Evolutionary conservation across 2,888 invertebrate genomes (phyloP).

Genomic region (Zygogramma bicolorata): DNA sequence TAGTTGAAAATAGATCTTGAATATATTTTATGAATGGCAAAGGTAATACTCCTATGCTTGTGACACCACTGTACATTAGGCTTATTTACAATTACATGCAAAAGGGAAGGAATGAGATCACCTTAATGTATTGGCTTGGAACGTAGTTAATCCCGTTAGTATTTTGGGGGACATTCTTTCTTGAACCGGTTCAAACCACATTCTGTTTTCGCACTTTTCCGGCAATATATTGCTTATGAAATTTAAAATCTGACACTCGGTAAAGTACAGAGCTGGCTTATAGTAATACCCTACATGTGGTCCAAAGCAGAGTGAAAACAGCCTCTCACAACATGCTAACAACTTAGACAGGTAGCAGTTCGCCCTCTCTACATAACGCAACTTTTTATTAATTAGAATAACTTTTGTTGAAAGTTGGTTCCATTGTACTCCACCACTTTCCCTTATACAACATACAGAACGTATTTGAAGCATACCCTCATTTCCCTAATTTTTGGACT

Average conservation of each 20-base stretch:
- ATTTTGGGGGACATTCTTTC: background rate
- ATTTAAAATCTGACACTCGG: background rate
- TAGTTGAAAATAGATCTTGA: too few species aligned
- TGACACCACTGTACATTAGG: too few species aligned
- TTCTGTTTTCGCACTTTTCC: background rate
- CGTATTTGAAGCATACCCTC: background rate
- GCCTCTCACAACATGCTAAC: conserved; percentile 69
- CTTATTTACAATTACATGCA: too few species aligned
- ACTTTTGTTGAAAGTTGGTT: conserved; percentile 37
- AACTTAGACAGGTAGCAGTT: conserved; percentile 67
- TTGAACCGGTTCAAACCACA: background rate
- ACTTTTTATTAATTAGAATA: conserved; percentile 44
- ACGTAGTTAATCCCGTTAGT: background rate
- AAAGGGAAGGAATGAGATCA: too few species aligned
- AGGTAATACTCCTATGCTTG: too few species aligned
- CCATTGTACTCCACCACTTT: conserved; percentile 1
- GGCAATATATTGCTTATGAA: background rate
- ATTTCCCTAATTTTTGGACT: too few species aligned
- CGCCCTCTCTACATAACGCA: conserved; percentile 57
- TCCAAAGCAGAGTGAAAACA: conserved; percentile 37
- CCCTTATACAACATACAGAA: background rate
- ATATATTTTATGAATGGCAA: too few species aligned
- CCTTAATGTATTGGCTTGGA: too few species aligned
- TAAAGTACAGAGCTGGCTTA: background rate
- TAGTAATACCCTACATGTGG: background rate